Conservation (phyloP, 2,888 invertebrate species). For the Lasioglossum zephyrum region DNA sequence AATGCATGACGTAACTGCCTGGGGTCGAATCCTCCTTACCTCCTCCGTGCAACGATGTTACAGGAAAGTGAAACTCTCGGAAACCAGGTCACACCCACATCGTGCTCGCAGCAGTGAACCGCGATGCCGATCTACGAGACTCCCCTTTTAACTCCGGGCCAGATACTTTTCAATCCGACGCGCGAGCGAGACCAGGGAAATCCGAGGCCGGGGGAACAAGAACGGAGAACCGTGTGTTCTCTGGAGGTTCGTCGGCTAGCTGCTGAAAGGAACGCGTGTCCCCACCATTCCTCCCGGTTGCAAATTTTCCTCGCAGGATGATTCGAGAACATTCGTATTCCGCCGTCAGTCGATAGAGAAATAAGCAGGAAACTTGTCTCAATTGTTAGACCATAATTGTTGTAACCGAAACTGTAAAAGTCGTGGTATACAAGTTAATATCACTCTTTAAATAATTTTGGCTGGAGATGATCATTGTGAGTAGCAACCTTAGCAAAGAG, state of each 20-base stretch:
- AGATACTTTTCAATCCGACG: slow-evolving; percentile 58
- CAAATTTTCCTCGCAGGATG: neutral
- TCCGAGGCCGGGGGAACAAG: neutral
- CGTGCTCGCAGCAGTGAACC: slow-evolving; percentile 75
- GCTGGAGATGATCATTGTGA: too few relatives aligned
- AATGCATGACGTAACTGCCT: slow-evolving; percentile 81
- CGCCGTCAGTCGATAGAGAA: neutral
- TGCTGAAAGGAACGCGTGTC: neutral
- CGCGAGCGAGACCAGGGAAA: slow-evolving; percentile 20
- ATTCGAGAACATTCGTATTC: neutral
- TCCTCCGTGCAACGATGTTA: slow-evolving; percentile 79
- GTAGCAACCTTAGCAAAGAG: too few relatives aligned
- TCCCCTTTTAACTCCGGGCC: slow-evolving; percentile 64
- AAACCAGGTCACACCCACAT: slow-evolving; percentile 85
- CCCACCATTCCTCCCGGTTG: neutral
- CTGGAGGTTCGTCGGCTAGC: neutral
- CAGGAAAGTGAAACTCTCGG: slow-evolving; percentile 84
- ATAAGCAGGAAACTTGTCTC: neutral
- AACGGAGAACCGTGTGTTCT: slow-evolving; percentile 18
- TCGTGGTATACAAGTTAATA: neutral
- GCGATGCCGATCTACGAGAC: slow-evolving; percentile 71
- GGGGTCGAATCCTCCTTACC: slow-evolving; percentile 83
- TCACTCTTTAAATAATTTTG: neutral
- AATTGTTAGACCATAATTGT: neutral
- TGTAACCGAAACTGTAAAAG: neutral